Evolutionary conservation across 2,888 invertebrate species (phyloP).

Genomic region (Agonopterix arenella): DNA sequence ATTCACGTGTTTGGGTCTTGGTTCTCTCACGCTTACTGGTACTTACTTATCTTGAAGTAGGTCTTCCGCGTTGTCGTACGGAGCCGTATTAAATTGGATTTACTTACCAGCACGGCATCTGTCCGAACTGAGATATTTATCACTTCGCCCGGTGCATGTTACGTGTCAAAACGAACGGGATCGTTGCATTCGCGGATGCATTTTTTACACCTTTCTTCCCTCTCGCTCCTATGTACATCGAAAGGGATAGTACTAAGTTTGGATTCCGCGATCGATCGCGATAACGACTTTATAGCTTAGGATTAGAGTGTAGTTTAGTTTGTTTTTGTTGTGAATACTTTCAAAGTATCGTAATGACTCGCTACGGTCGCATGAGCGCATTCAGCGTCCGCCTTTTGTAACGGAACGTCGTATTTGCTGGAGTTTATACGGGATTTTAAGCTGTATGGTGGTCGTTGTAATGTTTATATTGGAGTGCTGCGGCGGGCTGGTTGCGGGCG

Average conservation of each 20-base stretch:
- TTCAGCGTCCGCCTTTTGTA: slow-evolving; percentile 41
- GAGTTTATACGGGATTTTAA: slow-evolving; percentile 16
- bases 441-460: slow-evolving; percentile 24
- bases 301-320: slow-evolving; percentile 52
- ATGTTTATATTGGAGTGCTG: slow-evolving; percentile 23
- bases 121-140: slow-evolving; percentile 61
- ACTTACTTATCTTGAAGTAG: slow-evolving; percentile 21
- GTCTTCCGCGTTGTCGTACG: slow-evolving; percentile 49
- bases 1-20: slow-evolving; percentile 42
- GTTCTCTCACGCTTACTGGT: slow-evolving; percentile 49
- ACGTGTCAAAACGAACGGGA: slow-evolving; percentile 64
- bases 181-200: slow-evolving; percentile 54
- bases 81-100: slow-evolving; percentile 30
- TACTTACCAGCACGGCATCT: slow-evolving; percentile 33
- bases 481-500: slow-evolving; percentile 4
- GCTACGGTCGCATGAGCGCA: slow-evolving; percentile 74
- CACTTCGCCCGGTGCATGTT: slow-evolving; percentile 51
- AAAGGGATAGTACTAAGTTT: slow-evolving; percentile 37
- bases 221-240: slow-evolving; percentile 31
- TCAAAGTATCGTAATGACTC: slow-evolving; percentile 68
- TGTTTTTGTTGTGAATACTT: slow-evolving; percentile 48
- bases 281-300: slow-evolving; percentile 44
- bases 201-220: slow-evolving; percentile 45
- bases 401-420: slow-evolving; percentile 37
- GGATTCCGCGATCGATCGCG: slow-evolving; percentile 25